Evolutionary conservation across 2,888 invertebrate genomes (phyloP).

Genomic region (Caprella mutica): DNA sequence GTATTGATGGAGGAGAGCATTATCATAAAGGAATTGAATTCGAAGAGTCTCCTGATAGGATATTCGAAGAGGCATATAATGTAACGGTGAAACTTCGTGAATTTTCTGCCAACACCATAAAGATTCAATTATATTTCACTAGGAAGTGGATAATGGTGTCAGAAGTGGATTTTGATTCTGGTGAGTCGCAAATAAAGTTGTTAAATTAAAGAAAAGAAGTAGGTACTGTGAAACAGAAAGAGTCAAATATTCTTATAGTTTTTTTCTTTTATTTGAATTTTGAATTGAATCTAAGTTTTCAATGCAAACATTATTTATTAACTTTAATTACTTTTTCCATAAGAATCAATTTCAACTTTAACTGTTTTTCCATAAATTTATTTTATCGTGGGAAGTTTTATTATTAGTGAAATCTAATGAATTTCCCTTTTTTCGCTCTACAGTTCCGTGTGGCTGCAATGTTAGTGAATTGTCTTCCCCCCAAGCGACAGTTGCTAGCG

Average conservation of each 20-base stretch:
- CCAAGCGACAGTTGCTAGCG: neutral
- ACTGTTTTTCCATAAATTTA: no score
- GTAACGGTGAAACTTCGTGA: slow-evolving; percentile 69
- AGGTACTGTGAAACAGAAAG: no score
- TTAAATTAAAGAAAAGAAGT: no score
- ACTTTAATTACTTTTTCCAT: no score
- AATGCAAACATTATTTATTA: no score
- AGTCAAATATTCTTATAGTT: no score
- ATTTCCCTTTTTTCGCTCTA: neutral
- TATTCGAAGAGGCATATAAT: slow-evolving; percentile 68
- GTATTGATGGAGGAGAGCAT: slow-evolving; percentile 59
- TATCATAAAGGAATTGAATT: slow-evolving; percentile 63
- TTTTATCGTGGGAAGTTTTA: no score
- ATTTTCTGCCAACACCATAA: slow-evolving; percentile 67
- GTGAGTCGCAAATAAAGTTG: slow-evolving; percentile 15
- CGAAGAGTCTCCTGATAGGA: slow-evolving; percentile 56
- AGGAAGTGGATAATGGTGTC: slow-evolving; percentile 79
- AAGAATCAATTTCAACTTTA: no score
- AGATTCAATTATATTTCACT: slow-evolving; percentile 63
- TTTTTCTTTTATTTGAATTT: no score
- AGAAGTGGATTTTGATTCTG: slow-evolving; percentile 73
- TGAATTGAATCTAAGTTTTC: no score
- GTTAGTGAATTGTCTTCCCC: slow-evolving; percentile 9
- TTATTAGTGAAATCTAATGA: neutral
- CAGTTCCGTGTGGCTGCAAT: slow-evolving; percentile 30